phyloP scores from a whole-genome alignment of 1,140 invertebrate species.

The Ips typographus region DNA sequence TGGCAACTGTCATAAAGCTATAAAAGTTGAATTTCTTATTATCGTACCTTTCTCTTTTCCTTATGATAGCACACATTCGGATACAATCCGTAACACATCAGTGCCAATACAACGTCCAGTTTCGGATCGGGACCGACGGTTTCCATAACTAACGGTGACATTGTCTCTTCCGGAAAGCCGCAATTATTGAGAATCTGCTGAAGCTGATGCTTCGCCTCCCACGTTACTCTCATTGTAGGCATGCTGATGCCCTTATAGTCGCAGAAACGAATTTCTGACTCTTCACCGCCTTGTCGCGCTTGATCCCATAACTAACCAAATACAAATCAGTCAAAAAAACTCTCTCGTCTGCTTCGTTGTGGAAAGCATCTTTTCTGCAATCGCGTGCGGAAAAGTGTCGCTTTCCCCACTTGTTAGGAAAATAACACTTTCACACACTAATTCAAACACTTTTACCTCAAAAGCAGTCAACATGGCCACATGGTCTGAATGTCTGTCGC shows the following conservation, averaged over 20 bases:
- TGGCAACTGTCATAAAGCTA: too few relatives aligned
- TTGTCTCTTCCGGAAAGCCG: constrained; percentile 88
- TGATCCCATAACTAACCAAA: constrained; percentile 73
- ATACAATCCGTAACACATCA: constrained; percentile 90
- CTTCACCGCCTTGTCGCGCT: constrained; percentile 72
- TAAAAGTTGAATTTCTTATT: too few relatives aligned
- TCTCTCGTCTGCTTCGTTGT: constrained; percentile 10
- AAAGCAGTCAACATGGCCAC: constrained; percentile 93
- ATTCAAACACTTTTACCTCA: constrained; percentile 54
- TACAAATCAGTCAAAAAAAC: neutral
- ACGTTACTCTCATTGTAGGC: constrained; percentile 85
- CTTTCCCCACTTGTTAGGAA: neutral
- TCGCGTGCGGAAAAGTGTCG: neutral
- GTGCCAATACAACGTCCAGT: constrained; percentile 81
- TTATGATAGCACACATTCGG: constrained; percentile 96
- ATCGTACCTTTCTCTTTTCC: constrained; percentile 81
- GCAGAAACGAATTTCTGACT: constrained; percentile 82
- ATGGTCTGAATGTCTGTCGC: constrained; percentile 88
- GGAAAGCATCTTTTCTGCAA: neutral
- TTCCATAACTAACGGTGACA: constrained; percentile 73
- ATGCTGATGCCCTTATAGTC: constrained; percentile 87
- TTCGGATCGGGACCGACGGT: constrained; percentile 74
- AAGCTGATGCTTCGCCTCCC: constrained; percentile 91
- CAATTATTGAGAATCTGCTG: constrained; percentile 76
- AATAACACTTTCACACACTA: neutral